phyloP scores from a whole-genome alignment of 2,113 vertebrate species.

The Nesoenas mayeri region DNA sequence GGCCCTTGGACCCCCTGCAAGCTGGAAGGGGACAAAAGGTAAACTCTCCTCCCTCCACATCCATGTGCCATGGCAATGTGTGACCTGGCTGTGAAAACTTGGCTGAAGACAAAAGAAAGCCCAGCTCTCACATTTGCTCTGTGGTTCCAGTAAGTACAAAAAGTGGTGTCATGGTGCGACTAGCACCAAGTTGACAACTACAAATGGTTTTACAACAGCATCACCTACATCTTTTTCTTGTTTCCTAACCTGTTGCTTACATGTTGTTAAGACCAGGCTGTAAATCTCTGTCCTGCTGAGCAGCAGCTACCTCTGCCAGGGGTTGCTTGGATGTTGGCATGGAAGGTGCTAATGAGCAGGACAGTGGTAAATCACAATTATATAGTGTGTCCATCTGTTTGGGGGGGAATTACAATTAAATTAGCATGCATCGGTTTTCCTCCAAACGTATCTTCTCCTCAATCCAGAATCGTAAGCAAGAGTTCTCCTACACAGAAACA shows the following conservation, averaged over 20 bases:
- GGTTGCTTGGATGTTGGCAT: neutral
- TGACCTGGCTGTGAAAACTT: neutral
- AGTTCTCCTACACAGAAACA: neutral
- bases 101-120: neutral
- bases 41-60: neutral
- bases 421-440: fast-evolving
- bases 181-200: neutral
- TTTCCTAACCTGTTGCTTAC: neutral
- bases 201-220: neutral
- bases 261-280: neutral
- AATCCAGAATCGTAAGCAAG: neutral
- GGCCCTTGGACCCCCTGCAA: neutral
- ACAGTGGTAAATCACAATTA: neutral
- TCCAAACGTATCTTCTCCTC: neutral
- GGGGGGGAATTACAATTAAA: neutral
- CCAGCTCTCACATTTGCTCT: fast-evolving
- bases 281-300: neutral
- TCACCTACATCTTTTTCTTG: fast-evolving
- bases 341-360: neutral
- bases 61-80: fast-evolving
- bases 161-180: neutral
- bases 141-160: neutral
- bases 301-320: neutral
- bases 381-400: neutral
- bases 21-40: neutral